A percentile compares a stretch with the other conserved stretches of the same genome.
Evolutionary conservation across 1,140 invertebrate species (phyloP).

Genomic region (Drosophila navojoa): DNA sequence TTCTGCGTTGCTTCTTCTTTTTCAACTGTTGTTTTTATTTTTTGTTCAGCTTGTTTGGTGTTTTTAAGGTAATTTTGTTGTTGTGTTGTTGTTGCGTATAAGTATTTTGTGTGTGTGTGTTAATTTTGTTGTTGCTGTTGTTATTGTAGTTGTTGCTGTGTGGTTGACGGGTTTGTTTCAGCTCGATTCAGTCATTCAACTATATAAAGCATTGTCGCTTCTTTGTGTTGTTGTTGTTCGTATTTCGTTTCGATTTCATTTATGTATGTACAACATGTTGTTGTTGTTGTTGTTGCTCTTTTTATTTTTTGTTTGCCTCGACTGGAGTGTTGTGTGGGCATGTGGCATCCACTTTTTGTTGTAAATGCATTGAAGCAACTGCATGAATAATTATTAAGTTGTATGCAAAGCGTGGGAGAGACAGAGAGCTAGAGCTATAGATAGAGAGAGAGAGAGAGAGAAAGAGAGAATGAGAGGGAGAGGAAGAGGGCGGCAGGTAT

Average conservation of each 20-base stretch:
- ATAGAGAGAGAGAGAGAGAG: not conserved
- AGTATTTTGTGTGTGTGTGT: not conserved
- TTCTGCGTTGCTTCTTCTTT: constrained; percentile 15
- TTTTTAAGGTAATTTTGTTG: constrained; percentile 80
- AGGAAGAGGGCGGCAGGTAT: not conserved
- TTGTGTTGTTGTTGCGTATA: constrained; percentile 22
- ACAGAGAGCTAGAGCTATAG: not conserved
- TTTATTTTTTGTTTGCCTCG: constrained; percentile 22
- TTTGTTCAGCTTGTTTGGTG: constrained; percentile 73
- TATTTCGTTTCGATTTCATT: constrained; percentile 75
- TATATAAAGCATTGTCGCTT: constrained; percentile 77
- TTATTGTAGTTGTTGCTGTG: constrained; percentile 54
- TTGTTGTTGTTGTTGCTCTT: constrained; percentile 35
- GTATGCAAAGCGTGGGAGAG: constrained; percentile 32
- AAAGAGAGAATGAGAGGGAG: constrained; percentile 4
- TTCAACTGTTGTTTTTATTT: constrained; percentile 34
- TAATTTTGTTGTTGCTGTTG: constrained; percentile 20
- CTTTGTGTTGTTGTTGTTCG: constrained; percentile 25
- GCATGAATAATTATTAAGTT: constrained; percentile 82
- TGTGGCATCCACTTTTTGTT: constrained; percentile 73
- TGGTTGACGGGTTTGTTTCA: constrained; percentile 75
- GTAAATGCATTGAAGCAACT: constrained; percentile 69
- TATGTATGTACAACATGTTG: constrained; percentile 44
- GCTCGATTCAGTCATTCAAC: constrained; percentile 79
- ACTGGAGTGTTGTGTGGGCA: constrained; percentile 59